Evolutionary conservation across 2,888 invertebrate genomes (phyloP), one percentile per base, ranked within the genome.

Genomic region (Marronus borbonicus): DNA sequence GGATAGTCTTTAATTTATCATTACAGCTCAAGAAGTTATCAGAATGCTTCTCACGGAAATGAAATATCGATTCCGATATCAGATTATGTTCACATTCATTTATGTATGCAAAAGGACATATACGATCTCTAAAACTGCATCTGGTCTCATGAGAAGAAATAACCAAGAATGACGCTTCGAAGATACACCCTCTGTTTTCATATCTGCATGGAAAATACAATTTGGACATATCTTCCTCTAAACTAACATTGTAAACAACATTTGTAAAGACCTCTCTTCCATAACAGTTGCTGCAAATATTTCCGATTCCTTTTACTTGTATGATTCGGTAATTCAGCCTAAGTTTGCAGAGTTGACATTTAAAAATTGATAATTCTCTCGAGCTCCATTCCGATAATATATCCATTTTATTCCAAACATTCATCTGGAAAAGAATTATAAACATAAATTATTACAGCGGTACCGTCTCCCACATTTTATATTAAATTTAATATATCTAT

Each of bases 71-170:
- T 10, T 70, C 20, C 3, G 31, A 8, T 24, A 55, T 70, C 52
- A 55, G 12, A 10, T 14, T 17, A 14, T 12, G 44, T 50, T 68
- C 68, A 50, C 70, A 70, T 55, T 55, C 8, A 17, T n/a, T 4
- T 17, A 31, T 14, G 70, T 70, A 55, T 5, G n/a, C n/a, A 31
- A 70, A 31, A 1, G 70, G 70, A 70, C 70, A 70, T 55, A 55
- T 36, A 39, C 70, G 24, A 10, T 70, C 55, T 55, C 70, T 31
- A 36, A 70, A 55, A 8, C 55, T 55, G 17, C 70, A 70, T 1
- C 31, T 31, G n/a, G n/a, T 17, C 36, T 70, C 70, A 17, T 70
- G 70, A 4, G 28, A 10, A 36, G 55, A 70, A 4, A 17, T 55
- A 4, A 2, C 36, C 20, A 28, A 28, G n/a, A 55, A 55, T 7